Evolutionary conservation across 1,140 invertebrate genomes (phyloP).

Genomic region (Archivesica marissinica): DNA sequence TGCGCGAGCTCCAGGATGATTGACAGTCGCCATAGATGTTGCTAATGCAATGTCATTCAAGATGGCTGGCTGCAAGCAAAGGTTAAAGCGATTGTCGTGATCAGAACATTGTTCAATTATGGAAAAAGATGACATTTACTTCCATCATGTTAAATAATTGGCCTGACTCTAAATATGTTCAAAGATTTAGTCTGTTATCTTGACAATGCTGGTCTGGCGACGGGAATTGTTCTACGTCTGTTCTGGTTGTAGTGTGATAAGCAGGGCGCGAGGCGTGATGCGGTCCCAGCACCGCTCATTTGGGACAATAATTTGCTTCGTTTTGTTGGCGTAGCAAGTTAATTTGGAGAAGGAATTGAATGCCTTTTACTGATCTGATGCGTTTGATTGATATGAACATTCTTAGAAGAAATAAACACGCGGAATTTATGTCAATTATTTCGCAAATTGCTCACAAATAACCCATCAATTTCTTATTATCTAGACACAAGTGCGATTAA

Average conservation of each 20-base stretch:
- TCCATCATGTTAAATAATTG: constrained; percentile 45
- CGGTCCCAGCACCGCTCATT: constrained; percentile 44
- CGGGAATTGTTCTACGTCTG: constrained; percentile 47
- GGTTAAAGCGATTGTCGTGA: constrained; percentile 37
- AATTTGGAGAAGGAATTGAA: constrained; percentile 64
- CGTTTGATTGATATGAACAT: constrained; percentile 63
- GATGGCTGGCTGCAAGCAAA: background rate
- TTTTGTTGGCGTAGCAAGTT: constrained; percentile 62
- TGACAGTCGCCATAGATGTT: background rate
- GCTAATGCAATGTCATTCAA: background rate
- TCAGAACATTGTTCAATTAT: constrained; percentile 50
- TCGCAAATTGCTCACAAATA: constrained; percentile 65
- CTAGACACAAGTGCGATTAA: constrained; percentile 62
- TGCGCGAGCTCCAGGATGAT: background rate
- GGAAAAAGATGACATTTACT: constrained; percentile 53
- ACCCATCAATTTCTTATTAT: constrained; percentile 64
- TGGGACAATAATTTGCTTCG: constrained; percentile 61
- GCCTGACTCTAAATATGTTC: constrained; percentile 39
- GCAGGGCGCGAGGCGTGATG: constrained; percentile 50
- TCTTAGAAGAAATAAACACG: constrained; percentile 61
- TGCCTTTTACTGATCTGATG: constrained; percentile 44
- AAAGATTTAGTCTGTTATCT: constrained; percentile 48
- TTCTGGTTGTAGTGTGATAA: constrained; percentile 49
- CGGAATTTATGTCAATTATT: constrained; percentile 67
- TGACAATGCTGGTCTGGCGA: background rate